phyloP scores from a whole-genome alignment of 2,888 invertebrate species.

The Erannis defoliaria region DNA sequence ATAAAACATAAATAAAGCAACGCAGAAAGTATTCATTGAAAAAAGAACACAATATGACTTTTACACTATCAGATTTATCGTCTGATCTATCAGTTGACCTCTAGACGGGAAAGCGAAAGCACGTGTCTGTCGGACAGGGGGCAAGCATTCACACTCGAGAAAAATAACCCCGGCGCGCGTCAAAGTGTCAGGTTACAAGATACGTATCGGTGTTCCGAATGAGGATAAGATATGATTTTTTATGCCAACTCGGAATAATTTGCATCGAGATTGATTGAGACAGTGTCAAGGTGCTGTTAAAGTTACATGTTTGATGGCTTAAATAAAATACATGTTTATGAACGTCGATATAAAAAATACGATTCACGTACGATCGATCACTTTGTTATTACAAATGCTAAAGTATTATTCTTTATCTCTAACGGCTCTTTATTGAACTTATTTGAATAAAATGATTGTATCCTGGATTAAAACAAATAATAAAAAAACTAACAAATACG shows the following conservation, averaged over 20 bases:
- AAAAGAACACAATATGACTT: neutral
- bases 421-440: no score
- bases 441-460: no score
- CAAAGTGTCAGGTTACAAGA: constrained; percentile 72
- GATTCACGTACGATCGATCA: neutral
- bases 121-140: constrained; percentile 33
- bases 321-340: neutral
- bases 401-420: no score
- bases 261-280: constrained; percentile 26
- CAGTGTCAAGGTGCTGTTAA: constrained; percentile 15
- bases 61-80: constrained; percentile 26
- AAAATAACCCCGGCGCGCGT: constrained; percentile 64
- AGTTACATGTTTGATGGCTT: neutral
- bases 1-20: no score
- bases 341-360: constrained; percentile 5
- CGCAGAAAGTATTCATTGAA: neutral
- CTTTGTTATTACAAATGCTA: no score
- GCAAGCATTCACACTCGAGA: constrained; percentile 23
- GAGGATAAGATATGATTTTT: constrained; percentile 19
- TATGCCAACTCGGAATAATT: constrained; percentile 16
- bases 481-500: no score
- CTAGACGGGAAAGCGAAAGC: constrained; percentile 33
- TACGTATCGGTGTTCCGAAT: constrained; percentile 26
- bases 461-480: no score
- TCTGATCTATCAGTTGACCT: constrained; percentile 70